These are phyloP conservation scores for Synanthedon myopaeformis DNA, from an alignment of 2,888 invertebrate genomes.

Conservation along the genomic window DNA sequence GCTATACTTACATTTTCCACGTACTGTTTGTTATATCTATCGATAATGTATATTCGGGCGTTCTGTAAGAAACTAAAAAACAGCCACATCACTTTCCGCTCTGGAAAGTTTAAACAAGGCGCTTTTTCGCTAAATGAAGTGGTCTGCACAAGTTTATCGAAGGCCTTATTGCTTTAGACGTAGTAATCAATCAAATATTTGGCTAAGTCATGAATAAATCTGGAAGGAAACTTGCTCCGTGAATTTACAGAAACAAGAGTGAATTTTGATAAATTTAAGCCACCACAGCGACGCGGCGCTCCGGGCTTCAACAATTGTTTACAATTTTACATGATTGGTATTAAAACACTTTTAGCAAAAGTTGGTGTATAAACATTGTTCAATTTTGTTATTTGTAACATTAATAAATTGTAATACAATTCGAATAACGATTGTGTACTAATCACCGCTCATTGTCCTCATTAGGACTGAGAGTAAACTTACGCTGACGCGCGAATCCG, in stretches of 20 bases:
- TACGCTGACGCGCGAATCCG: too few relatives aligned
- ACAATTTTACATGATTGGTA: neutral
- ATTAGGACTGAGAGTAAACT: too few relatives aligned
- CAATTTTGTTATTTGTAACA: too few relatives aligned
- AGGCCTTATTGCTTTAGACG: constrained; percentile 46
- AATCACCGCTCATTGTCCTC: too few relatives aligned
- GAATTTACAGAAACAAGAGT: constrained; percentile 11
- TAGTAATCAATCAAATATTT: constrained; percentile 13
- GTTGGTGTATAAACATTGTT: too few relatives aligned
- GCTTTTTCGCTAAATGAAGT: constrained; percentile 55
- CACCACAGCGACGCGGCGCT: neutral
- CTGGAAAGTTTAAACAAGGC: constrained; percentile 44
- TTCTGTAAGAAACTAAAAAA: constrained; percentile 24
- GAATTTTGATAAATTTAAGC: constrained; percentile 1
- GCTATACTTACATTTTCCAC: neutral
- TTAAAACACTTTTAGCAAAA: too few relatives aligned
- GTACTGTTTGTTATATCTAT: neutral
- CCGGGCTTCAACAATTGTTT: neutral
- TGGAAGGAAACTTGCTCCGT: constrained; percentile 27
- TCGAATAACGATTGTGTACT: too few relatives aligned
- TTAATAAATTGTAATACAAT: too few relatives aligned
- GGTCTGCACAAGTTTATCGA: constrained; percentile 56
- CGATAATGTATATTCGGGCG: neutral
- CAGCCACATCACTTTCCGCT: constrained; percentile 37
- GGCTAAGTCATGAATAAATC: constrained; percentile 62